These are phyloP conservation scores for Actinernus sp. DNA, from an alignment of 92 coral and sea anemone species.

Conservation along the genomic window DNA sequence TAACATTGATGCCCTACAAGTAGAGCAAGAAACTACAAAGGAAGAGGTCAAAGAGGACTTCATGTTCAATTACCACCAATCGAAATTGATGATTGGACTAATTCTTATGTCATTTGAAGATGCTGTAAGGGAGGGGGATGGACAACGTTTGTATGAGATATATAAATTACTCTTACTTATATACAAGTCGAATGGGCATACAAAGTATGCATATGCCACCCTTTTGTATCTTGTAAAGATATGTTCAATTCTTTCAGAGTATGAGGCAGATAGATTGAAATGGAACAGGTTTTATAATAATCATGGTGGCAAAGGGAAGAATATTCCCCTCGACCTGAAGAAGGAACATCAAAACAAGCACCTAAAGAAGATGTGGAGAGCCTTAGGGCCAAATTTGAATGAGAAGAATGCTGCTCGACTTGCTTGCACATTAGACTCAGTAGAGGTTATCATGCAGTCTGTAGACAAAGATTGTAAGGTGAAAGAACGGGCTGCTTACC, in stretches of 20 bases:
- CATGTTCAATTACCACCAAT: constrained; percentile 61
- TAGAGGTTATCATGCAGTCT: constrained; percentile 34
- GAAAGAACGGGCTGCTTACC: constrained; percentile 5
- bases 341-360: constrained; percentile 65
- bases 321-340: constrained; percentile 60
- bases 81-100: constrained; percentile 28
- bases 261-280: constrained; percentile 48
- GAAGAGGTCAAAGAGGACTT: constrained; percentile 30
- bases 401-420: constrained; percentile 38
- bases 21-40: not conserved
- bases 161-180: constrained; percentile 54
- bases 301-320: constrained; percentile 54
- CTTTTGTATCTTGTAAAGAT: constrained; percentile 21
- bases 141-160: too few relatives aligned
- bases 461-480: constrained; percentile 62
- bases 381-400: constrained; percentile 62
- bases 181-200: constrained; percentile 39
- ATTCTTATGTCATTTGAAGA: constrained; percentile 53
- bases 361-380: constrained; percentile 70
- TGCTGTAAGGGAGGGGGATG: constrained; percentile 73
- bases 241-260: constrained; percentile 46
- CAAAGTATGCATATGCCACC: constrained; percentile 61
- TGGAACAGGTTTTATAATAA: constrained; percentile 80
- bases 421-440: constrained; percentile 35
- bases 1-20: not conserved